Conservation (phyloP, 1,140 invertebrate species). For the Globodera rostochiensis region DNA sequence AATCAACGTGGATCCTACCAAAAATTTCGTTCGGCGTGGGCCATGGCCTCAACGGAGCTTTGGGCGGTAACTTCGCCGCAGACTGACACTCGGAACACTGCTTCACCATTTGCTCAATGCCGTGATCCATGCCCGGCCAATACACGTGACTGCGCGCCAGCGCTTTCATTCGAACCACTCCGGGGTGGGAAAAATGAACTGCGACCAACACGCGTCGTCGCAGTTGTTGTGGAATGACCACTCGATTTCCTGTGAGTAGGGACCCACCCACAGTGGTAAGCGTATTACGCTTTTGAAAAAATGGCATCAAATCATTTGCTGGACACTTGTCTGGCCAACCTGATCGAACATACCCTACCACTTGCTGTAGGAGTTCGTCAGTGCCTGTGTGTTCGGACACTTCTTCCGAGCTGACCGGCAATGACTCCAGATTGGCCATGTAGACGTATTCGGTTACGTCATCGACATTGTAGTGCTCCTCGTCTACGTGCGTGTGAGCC, state of each 20-base stretch:
- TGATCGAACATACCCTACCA: background rate
- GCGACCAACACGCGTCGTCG: background rate
- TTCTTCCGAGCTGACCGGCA: slow-evolving; percentile 16
- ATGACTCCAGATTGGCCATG: background rate
- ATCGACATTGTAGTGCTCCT: background rate
- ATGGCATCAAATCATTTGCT: slow-evolving; percentile 2
- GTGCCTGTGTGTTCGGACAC: background rate
- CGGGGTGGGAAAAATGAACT: slow-evolving; percentile 13
- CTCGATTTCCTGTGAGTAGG: background rate
- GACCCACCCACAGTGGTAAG: background rate
- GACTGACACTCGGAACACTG: slow-evolving; percentile 5
- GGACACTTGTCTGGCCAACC: slow-evolving; percentile 4
- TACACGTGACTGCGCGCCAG: slow-evolving; percentile 8
- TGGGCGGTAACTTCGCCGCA: slow-evolving; percentile 9
- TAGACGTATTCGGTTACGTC: slow-evolving; percentile 1
- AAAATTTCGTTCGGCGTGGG: slow-evolving; percentile 3
- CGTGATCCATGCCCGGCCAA: slow-evolving; percentile 4
- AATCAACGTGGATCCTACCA: slow-evolving; percentile 66
- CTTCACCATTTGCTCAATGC: slow-evolving; percentile 21
- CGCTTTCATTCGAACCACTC: background rate
- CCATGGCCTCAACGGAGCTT: slow-evolving; percentile 6
- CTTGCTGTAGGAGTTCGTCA: slow-evolving; percentile 19
- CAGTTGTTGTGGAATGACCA: slow-evolving; percentile 2
- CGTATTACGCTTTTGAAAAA: background rate
- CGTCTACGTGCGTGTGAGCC: background rate